A percentile compares a stretch with the other conserved stretches of the same genome.
These are phyloP conservation scores for Caenorhabditis macrosperma DNA, from an alignment of 2,888 invertebrate species.

Conservation along the genomic window DNA sequence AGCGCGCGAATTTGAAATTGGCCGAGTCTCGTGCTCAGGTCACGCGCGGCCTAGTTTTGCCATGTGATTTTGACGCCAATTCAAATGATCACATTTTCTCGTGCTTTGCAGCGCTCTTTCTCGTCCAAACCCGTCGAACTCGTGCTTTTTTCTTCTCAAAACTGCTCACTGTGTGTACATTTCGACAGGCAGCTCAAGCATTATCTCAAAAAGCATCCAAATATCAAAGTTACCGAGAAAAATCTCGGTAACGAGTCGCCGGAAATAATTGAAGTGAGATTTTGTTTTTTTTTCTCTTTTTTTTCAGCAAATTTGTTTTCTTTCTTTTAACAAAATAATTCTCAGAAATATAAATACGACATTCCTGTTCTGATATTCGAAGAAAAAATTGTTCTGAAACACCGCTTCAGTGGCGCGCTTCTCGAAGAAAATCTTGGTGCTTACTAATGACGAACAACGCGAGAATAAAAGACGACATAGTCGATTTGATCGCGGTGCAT, in stretches of 20 bases:
- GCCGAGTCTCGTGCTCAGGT: slow-evolving; percentile 58
- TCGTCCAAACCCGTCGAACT: slow-evolving; percentile 51
- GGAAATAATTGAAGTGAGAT: slow-evolving; percentile 59
- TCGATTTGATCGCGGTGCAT: slow-evolving; percentile 86
- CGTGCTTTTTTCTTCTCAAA: slow-evolving; percentile 59
- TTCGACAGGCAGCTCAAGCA: slow-evolving; percentile 63
- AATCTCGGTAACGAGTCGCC: slow-evolving; percentile 41
- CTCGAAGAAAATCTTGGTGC: slow-evolving; percentile 62
- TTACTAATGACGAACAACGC: slow-evolving; percentile 74
- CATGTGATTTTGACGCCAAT: slow-evolving; percentile 59
- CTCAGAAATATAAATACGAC: slow-evolving; percentile 81
- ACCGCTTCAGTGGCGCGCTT: slow-evolving; percentile 78
- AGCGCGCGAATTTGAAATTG: slow-evolving; percentile 49
- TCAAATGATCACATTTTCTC: slow-evolving; percentile 59
- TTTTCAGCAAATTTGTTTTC: too few relatives aligned
- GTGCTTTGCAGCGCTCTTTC: slow-evolving; percentile 58
- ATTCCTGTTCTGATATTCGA: slow-evolving; percentile 81
- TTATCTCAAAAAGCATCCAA: slow-evolving; percentile 55
- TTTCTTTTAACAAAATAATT: slow-evolving; percentile 78
- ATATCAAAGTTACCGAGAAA: slow-evolving; percentile 50
- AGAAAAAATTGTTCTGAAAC: slow-evolving; percentile 81
- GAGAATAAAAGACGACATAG: slow-evolving; percentile 7
- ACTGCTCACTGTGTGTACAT: slow-evolving; percentile 67
- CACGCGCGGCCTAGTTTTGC: slow-evolving; percentile 59
- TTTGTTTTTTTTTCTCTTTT: slow-evolving; percentile 58